phyloP scores from a whole-genome alignment of 2,113 vertebrate species.

The Meles meles region DNA sequence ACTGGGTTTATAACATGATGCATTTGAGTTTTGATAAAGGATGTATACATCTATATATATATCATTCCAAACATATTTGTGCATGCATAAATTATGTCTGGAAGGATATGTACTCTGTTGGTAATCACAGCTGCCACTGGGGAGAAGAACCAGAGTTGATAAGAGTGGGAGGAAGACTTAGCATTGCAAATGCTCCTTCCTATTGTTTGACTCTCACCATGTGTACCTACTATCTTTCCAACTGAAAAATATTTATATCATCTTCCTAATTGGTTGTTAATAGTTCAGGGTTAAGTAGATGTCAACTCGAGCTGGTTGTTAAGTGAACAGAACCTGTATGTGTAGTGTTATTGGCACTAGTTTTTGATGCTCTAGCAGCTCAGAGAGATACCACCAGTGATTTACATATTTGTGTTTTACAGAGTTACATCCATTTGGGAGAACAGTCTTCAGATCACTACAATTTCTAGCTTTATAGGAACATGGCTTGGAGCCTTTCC shows the following conservation, averaged over 20 bases:
- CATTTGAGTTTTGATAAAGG: slow-evolving; percentile 14
- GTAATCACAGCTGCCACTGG: neutral
- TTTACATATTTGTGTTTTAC: slow-evolving; percentile 64
- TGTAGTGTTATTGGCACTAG: neutral
- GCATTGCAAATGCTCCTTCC: neutral
- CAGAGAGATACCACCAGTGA: neutral
- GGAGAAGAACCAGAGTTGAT: neutral
- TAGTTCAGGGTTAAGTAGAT: neutral
- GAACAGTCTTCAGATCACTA: slow-evolving; percentile 94
- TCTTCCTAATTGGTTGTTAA: neutral
- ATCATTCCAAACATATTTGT: neutral
- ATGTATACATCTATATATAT: neutral
- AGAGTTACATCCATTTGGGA: slow-evolving; percentile 96
- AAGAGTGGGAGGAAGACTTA: neutral
- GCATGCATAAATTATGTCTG: neutral
- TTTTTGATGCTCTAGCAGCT: neutral
- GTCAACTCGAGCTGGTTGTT: neutral
- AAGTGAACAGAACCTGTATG: neutral
- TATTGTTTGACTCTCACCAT: neutral
- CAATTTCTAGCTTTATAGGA: slow-evolving; percentile 88
- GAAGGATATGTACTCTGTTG: neutral
- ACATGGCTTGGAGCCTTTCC: slow-evolving; percentile 96
- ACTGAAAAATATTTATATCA: neutral
- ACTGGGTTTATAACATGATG: neutral
- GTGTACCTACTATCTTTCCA: neutral